Conservation (phyloP, 2,113 vertebrate species). For the Pampusana beccarii region DNA sequence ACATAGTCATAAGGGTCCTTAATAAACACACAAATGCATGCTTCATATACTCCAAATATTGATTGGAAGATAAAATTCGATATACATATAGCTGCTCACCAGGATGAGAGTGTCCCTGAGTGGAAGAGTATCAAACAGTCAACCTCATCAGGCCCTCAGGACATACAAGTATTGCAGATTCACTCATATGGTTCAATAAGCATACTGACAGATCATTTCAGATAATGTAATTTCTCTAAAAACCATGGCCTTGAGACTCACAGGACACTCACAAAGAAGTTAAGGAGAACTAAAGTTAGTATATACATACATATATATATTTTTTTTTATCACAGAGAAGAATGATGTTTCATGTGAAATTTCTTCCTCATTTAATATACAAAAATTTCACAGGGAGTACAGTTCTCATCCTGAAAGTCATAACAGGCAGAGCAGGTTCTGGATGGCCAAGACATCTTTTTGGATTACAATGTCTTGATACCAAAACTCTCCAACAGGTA, state of each 20-base stretch:
- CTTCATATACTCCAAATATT: neutral
- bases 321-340: neutral
- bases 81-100: neutral
- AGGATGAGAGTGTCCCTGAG: neutral
- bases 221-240: neutral
- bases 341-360: neutral
- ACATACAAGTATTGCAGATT: neutral
- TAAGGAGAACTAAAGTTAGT: neutral
- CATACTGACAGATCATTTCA: neutral
- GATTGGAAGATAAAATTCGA: neutral
- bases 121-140: neutral
- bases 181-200: neutral
- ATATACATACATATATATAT: too few relatives aligned
- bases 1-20: neutral
- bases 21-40: rapidly evolving
- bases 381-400: neutral
- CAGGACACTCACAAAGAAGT: neutral
- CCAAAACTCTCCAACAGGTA: neutral
- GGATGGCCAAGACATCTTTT: neutral
- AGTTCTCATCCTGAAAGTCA: neutral
- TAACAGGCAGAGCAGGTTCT: neutral
- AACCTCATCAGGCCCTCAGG: neutral
- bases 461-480: neutral
- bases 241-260: neutral
- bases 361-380: neutral